Evolutionary conservation across 2,797 vertebrate genomes (phyloP), one percentile per base, ranked within the genome.

Genomic region (Molossus molossus): DNA sequence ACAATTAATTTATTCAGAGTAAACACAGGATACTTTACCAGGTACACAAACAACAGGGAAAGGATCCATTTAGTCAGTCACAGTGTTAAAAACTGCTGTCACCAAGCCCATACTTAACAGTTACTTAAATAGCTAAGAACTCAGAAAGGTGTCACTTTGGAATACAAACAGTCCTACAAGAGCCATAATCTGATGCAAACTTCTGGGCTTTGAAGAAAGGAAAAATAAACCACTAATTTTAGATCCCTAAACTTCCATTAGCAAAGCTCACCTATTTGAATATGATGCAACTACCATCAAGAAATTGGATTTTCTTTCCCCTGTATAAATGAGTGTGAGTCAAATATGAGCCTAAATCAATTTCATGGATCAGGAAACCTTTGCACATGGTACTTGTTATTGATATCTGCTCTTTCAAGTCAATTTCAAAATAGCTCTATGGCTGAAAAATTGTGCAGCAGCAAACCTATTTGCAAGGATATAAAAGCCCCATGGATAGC

Each of bases 161-260:
- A 98, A 98, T 91, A 98, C 92, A 98, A 98, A 98, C 98, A 98
- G 97, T 95, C 96, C 97, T 95, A 96, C 53, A 97, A 94, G 96
- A 97, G 67, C 80, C 90, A 92, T 72, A 94, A 98, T 98, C 97
- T 98, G 98, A 99, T 98, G 98, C 97, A 98, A 98, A 98, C 98
- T 98, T 98, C 97, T 97, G 98, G 98, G 98, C 98, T 98, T 97
- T 98, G 97, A 97, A 97, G 95, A 95, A 98, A 98, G 77, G 98
- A 96, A 98, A 98, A 98, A 98, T 96, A 98, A 98, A 98, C 97
- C 98, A 98, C 98, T 98, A 98, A 98, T 98, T 98, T 98, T 98
- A 98, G 98, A 98, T 97, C 85, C 75, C 94, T 97, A 97, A 95
- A 95, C 87, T 95, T 98, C 98, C 95, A 98, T 98, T 97, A 97